phyloP scores from a whole-genome alignment of 2,113 vertebrate species.

The Puma concolor region DNA sequence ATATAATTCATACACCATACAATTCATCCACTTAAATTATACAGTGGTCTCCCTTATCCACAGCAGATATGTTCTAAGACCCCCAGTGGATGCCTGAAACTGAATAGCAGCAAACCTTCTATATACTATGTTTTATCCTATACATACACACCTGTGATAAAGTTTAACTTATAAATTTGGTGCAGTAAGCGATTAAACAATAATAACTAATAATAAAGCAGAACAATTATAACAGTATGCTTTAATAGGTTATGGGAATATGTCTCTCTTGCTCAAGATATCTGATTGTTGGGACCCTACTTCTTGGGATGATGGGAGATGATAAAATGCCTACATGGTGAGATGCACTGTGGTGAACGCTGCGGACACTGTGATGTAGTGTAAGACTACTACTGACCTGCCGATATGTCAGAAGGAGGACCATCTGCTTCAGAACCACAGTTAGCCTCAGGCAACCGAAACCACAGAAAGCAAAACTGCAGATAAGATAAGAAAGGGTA shows the following conservation, averaged over 20 bases:
- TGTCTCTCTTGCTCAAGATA: background rate
- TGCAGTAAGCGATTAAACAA: background rate
- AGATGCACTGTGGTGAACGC: background rate
- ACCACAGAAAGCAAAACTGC: background rate
- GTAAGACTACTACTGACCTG: background rate
- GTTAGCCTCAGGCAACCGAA: background rate
- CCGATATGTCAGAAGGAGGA: background rate
- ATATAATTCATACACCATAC: background rate
- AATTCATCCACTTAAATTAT: background rate
- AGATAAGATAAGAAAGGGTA: too few species aligned
- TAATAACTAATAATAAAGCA: background rate
- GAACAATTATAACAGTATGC: background rate
- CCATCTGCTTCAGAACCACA: background rate
- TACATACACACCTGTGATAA: background rate
- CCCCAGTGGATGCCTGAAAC: background rate
- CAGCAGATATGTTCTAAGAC: background rate
- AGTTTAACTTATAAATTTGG: background rate
- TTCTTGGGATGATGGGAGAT: background rate
- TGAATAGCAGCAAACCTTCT: background rate
- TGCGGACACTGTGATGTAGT: background rate
- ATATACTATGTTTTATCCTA: background rate
- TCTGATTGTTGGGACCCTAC: background rate
- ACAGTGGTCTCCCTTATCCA: too few species aligned
- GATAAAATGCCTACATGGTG: background rate
- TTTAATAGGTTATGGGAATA: background rate